Base-by-base conservation (phyloP, 92 coral and sea anemone genomes). In the Palythoa heliodiscus region DNA sequence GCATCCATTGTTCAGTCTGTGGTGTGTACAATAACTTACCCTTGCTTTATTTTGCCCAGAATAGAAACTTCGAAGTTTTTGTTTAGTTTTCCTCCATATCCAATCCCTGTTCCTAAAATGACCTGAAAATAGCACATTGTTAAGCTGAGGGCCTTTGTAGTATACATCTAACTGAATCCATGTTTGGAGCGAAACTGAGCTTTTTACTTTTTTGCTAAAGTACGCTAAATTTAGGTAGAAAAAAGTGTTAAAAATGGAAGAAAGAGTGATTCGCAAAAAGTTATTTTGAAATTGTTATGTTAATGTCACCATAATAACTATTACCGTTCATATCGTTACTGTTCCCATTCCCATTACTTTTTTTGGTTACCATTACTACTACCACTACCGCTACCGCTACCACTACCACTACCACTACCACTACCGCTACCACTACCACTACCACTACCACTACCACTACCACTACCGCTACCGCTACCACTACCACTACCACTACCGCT, bases 11-110 rank as follows among this genome's bases (percentile, higher is more conserved):
- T 54, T 54, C 60, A 54, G 60, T 54, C 13, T 54, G 60, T 54
- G 11, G 11, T 8, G 12, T 54, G 11, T 54, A 54, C 14, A 54
- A 11, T 54, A 54, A 54, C 98, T 86, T 37, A 93, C 98, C 98
- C 98, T 87, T 92, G 91, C 2, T 96, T 95, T 71, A 96, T 94
- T 69, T 87, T 76, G 60, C 95, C 96, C 47, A 96, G 24, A 55
- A 96, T 84, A 1, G 92, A 86, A 14, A 94, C 93, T 29, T 78
- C 93, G 69, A 91, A 96, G 40, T 87, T 89, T 20, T 81, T 52
- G 68, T 88, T 89, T 20, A 96, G 88, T 16, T 88, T 74, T 4
- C 92, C 96, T 16, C 91, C 93, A 84, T 94, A 92, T n/a, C 96
- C 95, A 0, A 96, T 88, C 0, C 90, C 94, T 61, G 98, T 91